Percentiles rank a stretch among this genome's conserved stretches.
Evolutionary conservation across 1,140 invertebrate species (phyloP).

Genomic region (Lasioglossum albipes): DNA sequence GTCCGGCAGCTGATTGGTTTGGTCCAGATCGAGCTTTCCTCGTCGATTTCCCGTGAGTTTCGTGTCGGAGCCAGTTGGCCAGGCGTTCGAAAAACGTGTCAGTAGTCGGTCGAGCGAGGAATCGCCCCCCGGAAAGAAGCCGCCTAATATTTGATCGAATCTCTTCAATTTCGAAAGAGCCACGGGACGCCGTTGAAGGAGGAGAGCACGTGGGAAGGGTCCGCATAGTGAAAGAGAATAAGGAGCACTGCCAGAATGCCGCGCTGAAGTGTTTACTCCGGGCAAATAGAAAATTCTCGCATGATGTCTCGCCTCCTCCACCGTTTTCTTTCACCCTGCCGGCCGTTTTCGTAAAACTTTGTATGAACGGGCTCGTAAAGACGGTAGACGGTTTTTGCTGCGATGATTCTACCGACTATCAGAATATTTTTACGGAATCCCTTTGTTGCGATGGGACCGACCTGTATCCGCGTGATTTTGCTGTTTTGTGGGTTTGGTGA

Average conservation of each 20-base stretch:
- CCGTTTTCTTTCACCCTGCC: neutral
- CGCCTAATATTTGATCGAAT: slow-evolving; percentile 59
- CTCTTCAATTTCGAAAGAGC: slow-evolving; percentile 19
- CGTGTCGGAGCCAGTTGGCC: slow-evolving; percentile 18
- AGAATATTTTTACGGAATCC: neutral
- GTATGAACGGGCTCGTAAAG: slow-evolving; percentile 37
- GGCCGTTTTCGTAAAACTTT: slow-evolving; percentile 58
- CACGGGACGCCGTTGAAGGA: neutral
- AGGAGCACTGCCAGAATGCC: slow-evolving; percentile 33
- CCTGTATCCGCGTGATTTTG: no score
- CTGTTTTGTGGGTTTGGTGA: no score
- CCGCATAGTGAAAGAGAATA: slow-evolving; percentile 22
- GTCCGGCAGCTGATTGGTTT: neutral
- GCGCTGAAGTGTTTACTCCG: slow-evolving; percentile 69
- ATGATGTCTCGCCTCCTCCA: slow-evolving; percentile 16
- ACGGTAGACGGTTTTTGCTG: neutral
- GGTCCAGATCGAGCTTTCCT: neutral
- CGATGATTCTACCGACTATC: neutral
- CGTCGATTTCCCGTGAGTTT: slow-evolving; percentile 4
- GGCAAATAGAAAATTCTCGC: slow-evolving; percentile 66
- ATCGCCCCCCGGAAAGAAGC: slow-evolving; percentile 7
- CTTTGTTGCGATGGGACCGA: no score
- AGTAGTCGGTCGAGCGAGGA: slow-evolving; percentile 29
- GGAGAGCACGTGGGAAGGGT: neutral
- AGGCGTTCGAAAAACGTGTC: slow-evolving; percentile 16